phyloP scores from a whole-genome alignment of 35 echinoderm and acorn worm genomes.

The Eucidaris tribuloides region DNA sequence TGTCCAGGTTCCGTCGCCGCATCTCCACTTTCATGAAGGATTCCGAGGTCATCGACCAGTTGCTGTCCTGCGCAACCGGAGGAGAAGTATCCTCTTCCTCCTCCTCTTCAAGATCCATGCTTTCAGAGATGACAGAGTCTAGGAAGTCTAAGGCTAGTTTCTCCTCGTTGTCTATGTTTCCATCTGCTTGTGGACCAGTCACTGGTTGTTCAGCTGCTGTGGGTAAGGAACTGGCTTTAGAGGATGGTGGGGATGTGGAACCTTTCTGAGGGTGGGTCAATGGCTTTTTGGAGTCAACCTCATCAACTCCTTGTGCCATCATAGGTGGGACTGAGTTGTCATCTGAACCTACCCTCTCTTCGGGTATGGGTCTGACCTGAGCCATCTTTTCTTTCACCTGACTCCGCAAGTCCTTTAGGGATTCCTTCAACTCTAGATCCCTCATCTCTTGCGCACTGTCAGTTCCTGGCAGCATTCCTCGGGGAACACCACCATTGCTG shows the following conservation, averaged over 20 bases:
- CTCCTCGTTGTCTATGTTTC: too few species aligned
- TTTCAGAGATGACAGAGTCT: slow-evolving; percentile 84
- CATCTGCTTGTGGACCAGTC: too few species aligned
- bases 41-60: slow-evolving; percentile 27
- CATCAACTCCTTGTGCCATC: not conserved
- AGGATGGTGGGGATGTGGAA: not conserved
- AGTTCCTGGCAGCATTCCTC: slow-evolving; percentile 59
- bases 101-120: slow-evolving; percentile 61
- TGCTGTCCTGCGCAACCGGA: slow-evolving; percentile 1
- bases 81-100: not conserved
- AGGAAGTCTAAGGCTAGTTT: slow-evolving; percentile 73
- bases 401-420: slow-evolving; percentile 55
- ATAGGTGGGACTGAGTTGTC: not conserved
- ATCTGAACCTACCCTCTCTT: slow-evolving; percentile 35
- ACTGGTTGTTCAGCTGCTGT: too few species aligned
- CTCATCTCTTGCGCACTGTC: slow-evolving; percentile 76
- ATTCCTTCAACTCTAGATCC: slow-evolving; percentile 77
- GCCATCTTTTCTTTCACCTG: slow-evolving; percentile 58
- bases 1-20: slow-evolving; percentile 12
- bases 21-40: slow-evolving; percentile 1
- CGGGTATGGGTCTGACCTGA: slow-evolving; percentile 21
- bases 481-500: slow-evolving; percentile 29
- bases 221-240: too few species aligned
- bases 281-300: slow-evolving; percentile 2
- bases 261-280: not conserved